Evolutionary conservation across 2,797 vertebrate genomes (phyloP).

Genomic region (Neostethus bicornis): DNA sequence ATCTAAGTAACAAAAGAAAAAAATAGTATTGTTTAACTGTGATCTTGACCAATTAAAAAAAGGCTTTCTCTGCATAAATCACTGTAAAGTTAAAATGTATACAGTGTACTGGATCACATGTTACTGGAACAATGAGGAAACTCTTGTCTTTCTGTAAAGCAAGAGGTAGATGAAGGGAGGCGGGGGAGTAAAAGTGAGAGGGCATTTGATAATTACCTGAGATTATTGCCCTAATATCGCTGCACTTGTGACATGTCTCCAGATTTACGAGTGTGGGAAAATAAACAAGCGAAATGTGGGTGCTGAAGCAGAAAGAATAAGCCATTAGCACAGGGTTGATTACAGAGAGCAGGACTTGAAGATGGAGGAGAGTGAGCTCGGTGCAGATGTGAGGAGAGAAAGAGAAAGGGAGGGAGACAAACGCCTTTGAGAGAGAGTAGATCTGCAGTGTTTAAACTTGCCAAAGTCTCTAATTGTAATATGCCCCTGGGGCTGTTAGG

Average conservation of each 20-base stretch:
- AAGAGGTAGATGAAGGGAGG: constrained; percentile 16
- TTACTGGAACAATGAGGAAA: constrained; percentile 14
- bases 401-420: constrained; percentile 47
- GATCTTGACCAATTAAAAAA: background rate
- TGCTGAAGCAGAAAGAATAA: constrained; percentile 99
- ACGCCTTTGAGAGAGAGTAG: constrained; percentile 72
- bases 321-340: constrained; percentile 99
- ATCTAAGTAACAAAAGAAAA: background rate
- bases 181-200: constrained; percentile 71
- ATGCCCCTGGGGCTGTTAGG: constrained; percentile 75
- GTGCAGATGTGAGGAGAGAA: constrained; percentile 61
- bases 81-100: background rate
- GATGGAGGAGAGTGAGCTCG: constrained; percentile 81
- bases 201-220: constrained; percentile 97
- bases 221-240: constrained; percentile 99
- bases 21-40: background rate
- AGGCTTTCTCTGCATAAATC: background rate
- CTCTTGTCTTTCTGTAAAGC: constrained; percentile 35
- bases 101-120: background rate
- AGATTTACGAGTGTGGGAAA: constrained; percentile 97
- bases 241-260: constrained; percentile 91
- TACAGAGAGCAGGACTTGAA: constrained; percentile 86
- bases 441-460: constrained; percentile 81
- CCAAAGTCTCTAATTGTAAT: constrained; percentile 82
- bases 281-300: constrained; percentile 99